Evolutionary conservation across 2,888 invertebrate species (phyloP).

Genomic region (Meteorus colon): DNA sequence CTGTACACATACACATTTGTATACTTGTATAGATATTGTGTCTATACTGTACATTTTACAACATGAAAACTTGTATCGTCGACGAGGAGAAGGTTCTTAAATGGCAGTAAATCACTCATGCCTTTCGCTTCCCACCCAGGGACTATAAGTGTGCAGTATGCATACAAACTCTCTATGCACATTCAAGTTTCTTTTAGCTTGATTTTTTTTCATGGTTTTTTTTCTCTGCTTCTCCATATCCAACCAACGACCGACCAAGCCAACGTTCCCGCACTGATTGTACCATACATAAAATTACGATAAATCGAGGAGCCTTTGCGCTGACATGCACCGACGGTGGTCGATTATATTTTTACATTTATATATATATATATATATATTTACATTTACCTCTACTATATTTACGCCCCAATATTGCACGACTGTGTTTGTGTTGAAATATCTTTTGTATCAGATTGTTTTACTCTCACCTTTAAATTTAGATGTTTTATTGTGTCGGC

Average conservation of each 20-base stretch:
- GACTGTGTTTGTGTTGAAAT: not conserved
- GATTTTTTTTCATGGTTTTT: not conserved
- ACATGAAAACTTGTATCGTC: slow-evolving; percentile 22
- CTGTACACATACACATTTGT: slow-evolving; percentile 28
- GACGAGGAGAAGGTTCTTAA: slow-evolving; percentile 54
- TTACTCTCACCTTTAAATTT: not conserved
- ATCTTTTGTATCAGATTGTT: not conserved
- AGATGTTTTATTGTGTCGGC: not conserved
- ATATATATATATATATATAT: not conserved
- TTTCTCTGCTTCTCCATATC: slow-evolving; percentile 30
- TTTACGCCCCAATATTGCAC: not conserved
- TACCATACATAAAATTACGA: slow-evolving; percentile 72
- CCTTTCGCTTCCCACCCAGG: slow-evolving; percentile 5
- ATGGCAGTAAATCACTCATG: slow-evolving; percentile 65
- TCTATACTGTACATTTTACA: not conserved
- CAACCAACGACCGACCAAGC: slow-evolving; percentile 8
- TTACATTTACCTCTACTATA: slow-evolving; percentile 2
- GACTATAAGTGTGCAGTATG: not conserved
- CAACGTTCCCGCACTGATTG: slow-evolving; percentile 62
- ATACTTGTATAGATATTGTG: not conserved
- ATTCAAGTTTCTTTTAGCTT: slow-evolving; percentile 20
- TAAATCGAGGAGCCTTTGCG: slow-evolving; percentile 58
- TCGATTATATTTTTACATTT: slow-evolving; percentile 59
- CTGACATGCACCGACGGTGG: slow-evolving; percentile 61
- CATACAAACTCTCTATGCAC: slow-evolving; percentile 14